A percentile compares a stretch with the other conserved stretches of the same genome.
Evolutionary conservation across 2,797 vertebrate genomes (phyloP).

Genomic region (Smutsia temminckii): DNA sequence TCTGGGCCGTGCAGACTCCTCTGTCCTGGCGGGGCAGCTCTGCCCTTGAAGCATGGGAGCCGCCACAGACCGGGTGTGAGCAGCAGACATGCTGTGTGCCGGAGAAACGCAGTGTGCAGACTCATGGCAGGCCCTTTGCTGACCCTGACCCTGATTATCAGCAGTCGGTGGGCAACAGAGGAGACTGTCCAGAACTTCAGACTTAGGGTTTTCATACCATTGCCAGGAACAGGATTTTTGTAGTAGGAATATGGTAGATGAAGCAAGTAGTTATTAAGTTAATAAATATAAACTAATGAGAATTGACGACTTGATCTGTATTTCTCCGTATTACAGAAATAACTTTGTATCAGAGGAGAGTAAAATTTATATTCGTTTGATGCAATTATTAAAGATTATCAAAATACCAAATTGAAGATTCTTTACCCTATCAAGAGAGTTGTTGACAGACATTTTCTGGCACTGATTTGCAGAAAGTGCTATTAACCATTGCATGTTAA

Average conservation of each 20-base stretch:
- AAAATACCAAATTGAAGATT: background rate
- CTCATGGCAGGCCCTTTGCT: background rate
- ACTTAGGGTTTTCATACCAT: background rate
- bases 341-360: background rate
- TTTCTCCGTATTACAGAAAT: background rate
- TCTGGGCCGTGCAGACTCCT: background rate
- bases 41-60: fast-evolving
- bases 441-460: background rate
- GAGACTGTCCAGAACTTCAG: background rate
- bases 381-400: background rate
- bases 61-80: fast-evolving
- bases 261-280: background rate
- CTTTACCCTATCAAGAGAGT: background rate
- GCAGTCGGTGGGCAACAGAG: no score
- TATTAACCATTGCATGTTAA: background rate
- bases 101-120: background rate
- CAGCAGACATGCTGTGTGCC: background rate
- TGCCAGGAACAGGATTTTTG: background rate
- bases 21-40: background rate
- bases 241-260: background rate
- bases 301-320: background rate
- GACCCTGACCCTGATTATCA: background rate
- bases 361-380: background rate
- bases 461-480: background rate
- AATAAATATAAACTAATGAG: background rate